These are phyloP conservation scores for Drosophila parthenogenetica DNA, from an alignment of 2,888 invertebrate genomes.

Conservation along the genomic window DNA sequence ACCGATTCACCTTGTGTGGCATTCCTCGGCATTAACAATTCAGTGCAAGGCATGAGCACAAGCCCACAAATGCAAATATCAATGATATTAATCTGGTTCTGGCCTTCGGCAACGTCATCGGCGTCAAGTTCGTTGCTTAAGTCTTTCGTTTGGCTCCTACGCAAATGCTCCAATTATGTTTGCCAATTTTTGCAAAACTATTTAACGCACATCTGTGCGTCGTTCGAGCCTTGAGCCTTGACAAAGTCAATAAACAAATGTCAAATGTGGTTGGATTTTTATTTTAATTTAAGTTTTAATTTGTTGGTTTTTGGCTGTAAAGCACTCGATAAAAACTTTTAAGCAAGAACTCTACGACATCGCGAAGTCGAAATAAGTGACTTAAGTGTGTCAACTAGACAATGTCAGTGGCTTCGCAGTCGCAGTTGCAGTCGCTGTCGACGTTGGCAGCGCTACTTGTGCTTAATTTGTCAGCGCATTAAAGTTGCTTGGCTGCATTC, in stretches of 20 bases:
- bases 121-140: constrained; percentile 74
- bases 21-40: constrained; percentile 24
- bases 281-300: neutral
- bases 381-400: constrained; percentile 81
- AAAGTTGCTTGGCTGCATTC: constrained; percentile 77
- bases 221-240: constrained; percentile 56
- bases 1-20: constrained; percentile 29
- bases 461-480: constrained; percentile 75
- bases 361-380: constrained; percentile 63
- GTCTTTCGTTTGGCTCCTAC: constrained; percentile 67
- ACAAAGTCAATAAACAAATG: constrained; percentile 58
- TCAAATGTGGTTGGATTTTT: constrained; percentile 36
- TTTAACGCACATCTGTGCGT: constrained; percentile 29
- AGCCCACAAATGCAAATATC: constrained; percentile 35
- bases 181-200: constrained; percentile 13
- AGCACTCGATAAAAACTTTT: constrained; percentile 60
- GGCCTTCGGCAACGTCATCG: constrained; percentile 27
- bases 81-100: constrained; percentile 14
- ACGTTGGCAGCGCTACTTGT: constrained; percentile 59
- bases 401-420: constrained; percentile 68
- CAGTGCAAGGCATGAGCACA: constrained; percentile 5
- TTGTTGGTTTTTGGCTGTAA: constrained; percentile 53
- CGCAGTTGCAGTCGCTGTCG: constrained; percentile 5
- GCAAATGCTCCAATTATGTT: constrained; percentile 45
- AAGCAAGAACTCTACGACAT: constrained; percentile 65